Evolutionary conservation across 2,888 invertebrate genomes (phyloP), one percentile per base, ranked within the genome.

Genomic region (Melinopterus prodromus): DNA sequence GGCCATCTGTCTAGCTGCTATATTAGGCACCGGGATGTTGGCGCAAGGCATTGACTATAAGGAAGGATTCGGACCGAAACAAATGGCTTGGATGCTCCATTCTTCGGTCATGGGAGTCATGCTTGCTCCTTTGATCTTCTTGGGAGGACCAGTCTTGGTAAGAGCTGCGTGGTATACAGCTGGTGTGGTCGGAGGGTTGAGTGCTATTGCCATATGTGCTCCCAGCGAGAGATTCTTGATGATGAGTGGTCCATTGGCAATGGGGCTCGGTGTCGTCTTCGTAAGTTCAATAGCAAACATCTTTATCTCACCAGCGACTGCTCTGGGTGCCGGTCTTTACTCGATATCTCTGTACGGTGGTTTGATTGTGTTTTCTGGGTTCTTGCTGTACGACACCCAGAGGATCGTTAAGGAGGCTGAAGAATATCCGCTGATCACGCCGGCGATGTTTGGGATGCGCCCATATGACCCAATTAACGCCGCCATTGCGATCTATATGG

Each of bases 201-300:
- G 98, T 79, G 93, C 98, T 2, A 92, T 99, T 70, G 99, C 99
- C 0, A 93, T 96, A 76, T 99, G 98, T 90, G 99, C 99, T 2
- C 99, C 99, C 0, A 98, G 96, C 87, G 99, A 99, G 84, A 97
- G 98, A 88, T 99, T 99, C 90, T 91, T 99, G 76, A 95, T 94
- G 87, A 97, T 98, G 97, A 97, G 97, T 79, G 99, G 97, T 5
- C 98, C 99, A 0, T 91, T 99, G 69, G 98, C 98, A 1, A 96
- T 98, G 92, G 99, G 99, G 5, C 91, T 99, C 16, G 99, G 99
- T 74, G 95, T 97, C 4, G 98, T 99, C 9, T 97, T 99, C 88
- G 97, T 95, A 16, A 96, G 99, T 14, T 97, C 97, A 0, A 87
- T 99, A 79, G 99, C 98, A 87, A 92, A 94, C 81, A 95, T 96